phyloP scores from a whole-genome alignment of 2,888 invertebrate genomes.

The Spisula solida region DNA sequence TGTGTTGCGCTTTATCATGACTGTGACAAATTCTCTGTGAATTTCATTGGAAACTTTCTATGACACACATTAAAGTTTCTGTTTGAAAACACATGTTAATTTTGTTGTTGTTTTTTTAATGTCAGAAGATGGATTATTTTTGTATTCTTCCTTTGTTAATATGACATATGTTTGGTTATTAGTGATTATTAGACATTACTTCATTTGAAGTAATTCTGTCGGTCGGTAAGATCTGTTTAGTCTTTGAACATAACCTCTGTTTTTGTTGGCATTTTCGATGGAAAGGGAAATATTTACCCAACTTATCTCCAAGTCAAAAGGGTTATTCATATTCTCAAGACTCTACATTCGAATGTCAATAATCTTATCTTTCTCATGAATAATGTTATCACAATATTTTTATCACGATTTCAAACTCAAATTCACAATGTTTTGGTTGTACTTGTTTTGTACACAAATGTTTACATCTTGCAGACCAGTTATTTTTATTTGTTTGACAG shows the following conservation, averaged over 20 bases:
- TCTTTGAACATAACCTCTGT: neutral
- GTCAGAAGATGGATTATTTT: neutral
- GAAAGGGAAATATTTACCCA: conserved; percentile 12
- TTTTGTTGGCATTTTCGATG: neutral
- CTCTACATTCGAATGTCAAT: neutral
- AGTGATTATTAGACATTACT: neutral
- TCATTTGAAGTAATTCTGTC: neutral
- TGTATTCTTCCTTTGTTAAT: neutral
- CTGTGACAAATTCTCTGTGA: neutral
- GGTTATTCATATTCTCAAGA: conserved; percentile 17
- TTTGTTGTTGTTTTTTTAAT: neutral
- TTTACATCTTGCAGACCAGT: neutral
- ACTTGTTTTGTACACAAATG: neutral
- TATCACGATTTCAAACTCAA: neutral
- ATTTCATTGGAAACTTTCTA: neutral
- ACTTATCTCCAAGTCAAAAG: conserved; percentile 7
- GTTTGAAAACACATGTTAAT: neutral
- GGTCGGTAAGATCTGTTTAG: neutral
- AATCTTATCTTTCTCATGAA: neutral
- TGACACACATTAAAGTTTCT: neutral
- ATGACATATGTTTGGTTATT: neutral
- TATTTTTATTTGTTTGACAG: neutral
- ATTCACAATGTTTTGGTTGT: neutral
- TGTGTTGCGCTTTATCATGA: neutral
- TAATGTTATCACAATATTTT: neutral